Evolutionary conservation across 2,888 invertebrate species (phyloP).

Genomic region (Oscheius onirici): DNA sequence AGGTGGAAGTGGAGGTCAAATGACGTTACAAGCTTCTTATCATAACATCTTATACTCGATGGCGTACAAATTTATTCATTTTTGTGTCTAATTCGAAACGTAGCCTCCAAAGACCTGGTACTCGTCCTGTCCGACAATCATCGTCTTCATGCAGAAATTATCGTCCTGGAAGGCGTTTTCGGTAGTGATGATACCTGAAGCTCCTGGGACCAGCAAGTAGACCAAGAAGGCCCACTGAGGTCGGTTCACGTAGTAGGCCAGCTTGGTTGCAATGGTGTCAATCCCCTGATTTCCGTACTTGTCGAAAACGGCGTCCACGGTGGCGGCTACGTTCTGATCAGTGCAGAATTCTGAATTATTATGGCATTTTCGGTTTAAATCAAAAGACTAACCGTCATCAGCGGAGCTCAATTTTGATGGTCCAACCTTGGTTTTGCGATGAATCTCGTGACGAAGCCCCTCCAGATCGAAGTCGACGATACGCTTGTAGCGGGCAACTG

Average conservation of each 20-base stretch:
- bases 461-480: conserved; percentile 7
- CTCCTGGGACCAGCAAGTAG: conserved; percentile 45
- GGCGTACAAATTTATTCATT: neutral
- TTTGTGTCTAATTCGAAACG: conserved; percentile 2
- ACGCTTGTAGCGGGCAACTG: conserved; percentile 5
- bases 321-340: conserved; percentile 36
- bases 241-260: conserved; percentile 47
- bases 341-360: conserved; percentile 46
- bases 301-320: conserved; percentile 42
- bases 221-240: conserved; percentile 54
- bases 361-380: too few species aligned
- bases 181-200: conserved; percentile 36
- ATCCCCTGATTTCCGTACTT: conserved; percentile 37
- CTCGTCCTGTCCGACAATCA: conserved; percentile 17
- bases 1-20: too few species aligned
- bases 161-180: conserved; percentile 43
- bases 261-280: conserved; percentile 38
- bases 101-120: conserved; percentile 20
- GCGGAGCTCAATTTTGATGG: neutral
- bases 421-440: neutral
- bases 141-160: conserved; percentile 47
- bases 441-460: neutral
- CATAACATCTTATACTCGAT: too few species aligned
- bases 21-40: too few species aligned
- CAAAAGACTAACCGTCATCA: too few species aligned